Conservation (phyloP, 2,113 vertebrate species). For the Syngnathoides biaculeatus region DNA sequence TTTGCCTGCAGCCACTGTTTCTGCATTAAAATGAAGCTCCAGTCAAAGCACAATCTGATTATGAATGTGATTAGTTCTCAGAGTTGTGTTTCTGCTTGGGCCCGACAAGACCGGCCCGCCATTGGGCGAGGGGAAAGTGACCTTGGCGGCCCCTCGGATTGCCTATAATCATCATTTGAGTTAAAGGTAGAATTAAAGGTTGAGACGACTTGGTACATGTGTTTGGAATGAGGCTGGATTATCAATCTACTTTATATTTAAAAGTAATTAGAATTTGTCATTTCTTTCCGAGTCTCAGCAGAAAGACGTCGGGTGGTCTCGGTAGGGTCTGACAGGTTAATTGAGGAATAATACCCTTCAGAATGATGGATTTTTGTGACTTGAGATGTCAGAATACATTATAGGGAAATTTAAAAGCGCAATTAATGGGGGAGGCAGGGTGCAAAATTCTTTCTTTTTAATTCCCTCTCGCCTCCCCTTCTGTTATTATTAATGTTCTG, state of each 20-base stretch:
- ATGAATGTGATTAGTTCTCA: constrained; percentile 2
- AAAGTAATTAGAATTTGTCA: constrained; percentile 79
- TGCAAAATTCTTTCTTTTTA: constrained; percentile 71
- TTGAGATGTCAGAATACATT: constrained; percentile 81
- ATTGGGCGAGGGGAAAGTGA: neutral
- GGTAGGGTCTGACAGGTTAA: constrained; percentile 76
- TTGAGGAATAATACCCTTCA: constrained; percentile 81
- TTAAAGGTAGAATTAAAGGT: constrained; percentile 23
- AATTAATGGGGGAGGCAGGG: constrained; percentile 76
- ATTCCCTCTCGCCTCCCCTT: constrained; percentile 54
- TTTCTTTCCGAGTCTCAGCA: constrained; percentile 69
- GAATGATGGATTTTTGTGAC: constrained; percentile 83
- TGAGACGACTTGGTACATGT: constrained; percentile 23
- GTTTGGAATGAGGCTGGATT: constrained; percentile 50
- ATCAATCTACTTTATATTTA: constrained; percentile 76
- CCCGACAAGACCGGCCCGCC: constrained; percentile 5
- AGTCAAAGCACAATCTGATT: neutral
- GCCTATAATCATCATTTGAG: constrained; percentile 4
- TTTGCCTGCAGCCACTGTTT: neutral
- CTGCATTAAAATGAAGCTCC: neutral
- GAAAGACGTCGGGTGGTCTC: constrained; percentile 64
- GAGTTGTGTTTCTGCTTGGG: neutral
- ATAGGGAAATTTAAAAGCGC: constrained; percentile 77
- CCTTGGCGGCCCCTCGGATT: neutral
- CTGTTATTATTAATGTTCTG: constrained; percentile 70